These are phyloP conservation scores for Mormyrops boulengeri DNA, from an alignment of 2,797 vertebrate genomes.

Conservation along the genomic window DNA sequence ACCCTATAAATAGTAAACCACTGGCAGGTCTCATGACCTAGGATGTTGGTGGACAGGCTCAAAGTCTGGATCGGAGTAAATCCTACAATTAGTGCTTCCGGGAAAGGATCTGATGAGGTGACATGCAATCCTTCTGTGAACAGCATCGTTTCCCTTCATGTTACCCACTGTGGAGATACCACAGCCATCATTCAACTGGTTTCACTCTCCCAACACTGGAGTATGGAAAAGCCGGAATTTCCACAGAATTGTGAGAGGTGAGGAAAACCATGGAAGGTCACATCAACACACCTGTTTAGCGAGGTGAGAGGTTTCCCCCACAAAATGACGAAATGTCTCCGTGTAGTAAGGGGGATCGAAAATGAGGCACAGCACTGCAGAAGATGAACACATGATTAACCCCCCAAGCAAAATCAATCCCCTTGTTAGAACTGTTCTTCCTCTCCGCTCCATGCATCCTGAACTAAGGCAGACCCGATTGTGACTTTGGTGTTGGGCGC, in stretches of 20 bases:
- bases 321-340: not conserved
- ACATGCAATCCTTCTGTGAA: not conserved
- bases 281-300: not conserved
- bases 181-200: not conserved
- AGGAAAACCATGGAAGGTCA: not conserved
- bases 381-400: not conserved
- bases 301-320: not conserved
- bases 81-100: not conserved
- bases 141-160: not conserved
- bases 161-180: not conserved
- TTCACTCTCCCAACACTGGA: not conserved
- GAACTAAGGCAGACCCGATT: not conserved
- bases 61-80: not conserved
- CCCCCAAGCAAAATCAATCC: not conserved
- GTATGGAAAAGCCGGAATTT: not conserved
- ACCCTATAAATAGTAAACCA: not conserved
- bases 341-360: not conserved
- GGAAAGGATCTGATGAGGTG: not conserved
- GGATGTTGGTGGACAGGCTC: not conserved
- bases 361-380: not conserved
- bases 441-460: not conserved
- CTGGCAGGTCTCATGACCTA: too few relatives aligned
- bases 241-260: not conserved
- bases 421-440: not conserved
- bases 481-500: not conserved